Base-by-base conservation (phyloP, 2,888 invertebrate species). In the Lycia hirtaria region DNA sequence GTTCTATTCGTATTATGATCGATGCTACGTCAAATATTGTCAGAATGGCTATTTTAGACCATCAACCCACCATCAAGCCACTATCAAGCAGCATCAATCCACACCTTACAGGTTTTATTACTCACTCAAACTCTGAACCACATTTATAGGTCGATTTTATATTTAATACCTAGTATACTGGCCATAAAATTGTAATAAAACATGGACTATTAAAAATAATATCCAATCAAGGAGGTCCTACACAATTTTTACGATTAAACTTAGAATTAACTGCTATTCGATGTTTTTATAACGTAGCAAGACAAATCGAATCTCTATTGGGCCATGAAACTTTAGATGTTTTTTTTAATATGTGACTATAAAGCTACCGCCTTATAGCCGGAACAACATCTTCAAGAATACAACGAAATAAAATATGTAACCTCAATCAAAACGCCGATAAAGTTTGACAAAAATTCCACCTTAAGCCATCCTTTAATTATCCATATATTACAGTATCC, bases 391-490 rank as follows among this genome's bases (percentile, higher is more conserved):
- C 76, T 81, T 80, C 79, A 79, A 79, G 78, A 74, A 56, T 75
- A 72, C 70, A 81, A 75, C 41, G 73, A 73, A 65, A 72, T 65
- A 66, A 70, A 70, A 83, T 84, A 85, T 87, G 80, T 92, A 88
- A 91, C 88, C 91, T 91, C 90, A 88, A 92, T 91, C 91, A 91
- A 86, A 92, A 88, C 69, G 83, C 80, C 87, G 81, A 91, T 91
- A 91, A 88, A 91, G 78, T 88, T 90, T 92, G 92, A 89, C 92
- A 91, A 91, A 89, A 90, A 91, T 88, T 91, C 89, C 87, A 87
- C 82, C 80, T 85, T 90, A 91, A 88, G 87, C 88, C 87, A 85
- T 85, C 84, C 86, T 90, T 90, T 91, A 89, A 91, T 91, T 90
- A 90, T 90, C 88, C 87, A 91, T 91, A 91, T 89, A 89, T 91